These are phyloP conservation scores for Operophtera brumata DNA, from an alignment of 2,888 invertebrate species.

Conservation along the genomic window DNA sequence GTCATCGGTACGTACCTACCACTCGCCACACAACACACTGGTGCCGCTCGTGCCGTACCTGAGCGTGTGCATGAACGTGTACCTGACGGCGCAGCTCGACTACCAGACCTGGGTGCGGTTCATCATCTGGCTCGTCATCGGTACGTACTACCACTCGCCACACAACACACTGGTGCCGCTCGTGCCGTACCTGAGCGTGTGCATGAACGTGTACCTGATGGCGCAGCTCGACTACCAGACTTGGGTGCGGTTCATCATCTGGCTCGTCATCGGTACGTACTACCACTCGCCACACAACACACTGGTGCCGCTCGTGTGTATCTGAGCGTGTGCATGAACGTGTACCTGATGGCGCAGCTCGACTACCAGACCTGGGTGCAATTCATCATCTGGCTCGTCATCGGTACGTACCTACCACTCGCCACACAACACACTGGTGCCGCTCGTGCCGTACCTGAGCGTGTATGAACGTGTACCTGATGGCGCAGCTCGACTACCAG, in stretches of 20 bases:
- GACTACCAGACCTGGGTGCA: conserved; percentile 93
- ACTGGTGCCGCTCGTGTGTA: conserved; percentile 90
- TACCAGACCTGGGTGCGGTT: conserved; percentile 93
- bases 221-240: conserved; percentile 91
- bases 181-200: conserved; percentile 90
- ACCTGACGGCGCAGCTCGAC: conserved; percentile 94
- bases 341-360: conserved; percentile 94
- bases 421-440: conserved; percentile 83
- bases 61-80: conserved; percentile 92
- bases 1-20: conserved; percentile 79
- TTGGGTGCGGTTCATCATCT: conserved; percentile 93
- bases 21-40: conserved; percentile 70
- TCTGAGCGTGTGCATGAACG: conserved; percentile 91
- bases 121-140: conserved; percentile 90
- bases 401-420: conserved; percentile 83
- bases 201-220: conserved; percentile 95
- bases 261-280: conserved; percentile 87
- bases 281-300: conserved; percentile 54
- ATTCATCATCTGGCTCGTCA: conserved; percentile 90
- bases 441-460: conserved; percentile 90
- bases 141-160: conserved; percentile 61
- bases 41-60: conserved; percentile 92
- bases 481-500: conserved; percentile 91
- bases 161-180: conserved; percentile 85
- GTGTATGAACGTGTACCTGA: conserved; percentile 93